A percentile compares a stretch with the other conserved stretches of the same genome.
Evolutionary conservation across 92 coral and sea anemone genomes (phyloP).

Genomic region (Desmophyllum pertusum): DNA sequence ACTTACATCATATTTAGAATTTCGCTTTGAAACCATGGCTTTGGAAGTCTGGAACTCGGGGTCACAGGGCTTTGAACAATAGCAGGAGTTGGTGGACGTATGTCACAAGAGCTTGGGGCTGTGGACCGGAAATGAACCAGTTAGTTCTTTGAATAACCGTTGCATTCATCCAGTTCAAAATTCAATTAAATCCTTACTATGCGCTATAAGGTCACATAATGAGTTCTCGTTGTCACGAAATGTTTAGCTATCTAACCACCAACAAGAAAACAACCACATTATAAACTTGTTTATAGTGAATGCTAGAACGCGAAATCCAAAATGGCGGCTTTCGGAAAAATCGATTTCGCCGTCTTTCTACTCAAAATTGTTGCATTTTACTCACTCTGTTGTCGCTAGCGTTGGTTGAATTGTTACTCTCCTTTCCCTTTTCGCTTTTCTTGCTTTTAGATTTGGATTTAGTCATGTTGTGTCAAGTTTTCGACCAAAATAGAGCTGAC

Average conservation of each 20-base stretch:
- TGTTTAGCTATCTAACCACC: conserved; percentile 1
- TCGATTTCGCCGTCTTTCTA: not conserved
- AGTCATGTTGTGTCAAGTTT: conserved; percentile 68
- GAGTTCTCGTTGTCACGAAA: conserved; percentile 34
- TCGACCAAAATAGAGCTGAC: conserved; percentile 24
- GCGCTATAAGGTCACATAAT: conserved; percentile 32
- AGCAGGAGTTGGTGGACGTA: conserved; percentile 73
- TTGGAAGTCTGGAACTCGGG: conserved; percentile 73
- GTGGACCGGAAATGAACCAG: conserved; percentile 83
- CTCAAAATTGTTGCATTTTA: not conserved
- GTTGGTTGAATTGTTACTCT: conserved; percentile 47
- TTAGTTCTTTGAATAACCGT: conserved; percentile 50
- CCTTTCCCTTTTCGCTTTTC: conserved; percentile 78
- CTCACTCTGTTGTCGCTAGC: conserved; percentile 69
- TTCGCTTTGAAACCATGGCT: conserved; percentile 96
- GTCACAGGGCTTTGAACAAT: conserved; percentile 76
- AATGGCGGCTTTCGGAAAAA: conserved; percentile 66
- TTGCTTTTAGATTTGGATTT: conserved; percentile 93
- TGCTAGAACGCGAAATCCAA: conserved; percentile 35
- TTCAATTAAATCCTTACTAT: conserved; percentile 61
- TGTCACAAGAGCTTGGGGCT: conserved; percentile 77
- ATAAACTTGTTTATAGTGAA: not conserved
- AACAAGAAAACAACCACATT: not conserved
- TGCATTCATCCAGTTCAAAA: conserved; percentile 51
- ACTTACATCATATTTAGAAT: conserved; percentile 99